Evolutionary conservation across 2,888 invertebrate species (phyloP).

Genomic region (Drosophila quinaria): DNA sequence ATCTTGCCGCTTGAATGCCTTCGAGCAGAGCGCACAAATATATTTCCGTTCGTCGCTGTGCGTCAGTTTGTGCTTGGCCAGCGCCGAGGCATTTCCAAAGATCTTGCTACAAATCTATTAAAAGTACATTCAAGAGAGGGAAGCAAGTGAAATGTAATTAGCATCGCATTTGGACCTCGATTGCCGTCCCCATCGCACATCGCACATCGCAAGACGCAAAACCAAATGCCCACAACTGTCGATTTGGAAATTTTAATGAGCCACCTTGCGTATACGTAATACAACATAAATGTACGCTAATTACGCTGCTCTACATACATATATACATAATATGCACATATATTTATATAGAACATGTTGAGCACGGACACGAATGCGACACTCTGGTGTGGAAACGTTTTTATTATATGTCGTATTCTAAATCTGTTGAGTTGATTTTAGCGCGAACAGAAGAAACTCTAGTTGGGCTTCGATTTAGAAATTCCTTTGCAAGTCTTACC

Average conservation of each 20-base stretch:
- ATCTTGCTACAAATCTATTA: conserved; percentile 97
- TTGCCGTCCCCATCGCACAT: conserved; percentile 9
- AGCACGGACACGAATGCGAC: not conserved
- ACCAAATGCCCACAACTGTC: conserved; percentile 5
- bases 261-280: conserved; percentile 68
- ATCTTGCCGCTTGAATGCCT: conserved; percentile 99
- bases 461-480: too few relatives aligned
- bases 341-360: not conserved
- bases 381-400: not conserved
- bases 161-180: conserved; percentile 32
- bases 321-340: conserved; percentile 7
- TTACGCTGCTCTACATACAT: conserved; percentile 21
- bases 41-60: conserved; percentile 99
- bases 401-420: conserved; percentile 3
- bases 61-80: conserved; percentile 98
- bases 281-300: conserved; percentile 28
- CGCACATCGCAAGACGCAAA: not conserved
- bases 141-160: conserved; percentile 69
- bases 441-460: not conserved
- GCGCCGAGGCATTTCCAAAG: conserved; percentile 98
- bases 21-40: conserved; percentile 97
- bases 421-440: not conserved
- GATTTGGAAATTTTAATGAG: conserved; percentile 60
- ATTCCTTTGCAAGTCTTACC: too few relatives aligned
- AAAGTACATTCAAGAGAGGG: conserved; percentile 43